Evolutionary conservation across 35 echinoderm and acorn worm species (phyloP).

Genomic region (Stichopus chloronotus): DNA sequence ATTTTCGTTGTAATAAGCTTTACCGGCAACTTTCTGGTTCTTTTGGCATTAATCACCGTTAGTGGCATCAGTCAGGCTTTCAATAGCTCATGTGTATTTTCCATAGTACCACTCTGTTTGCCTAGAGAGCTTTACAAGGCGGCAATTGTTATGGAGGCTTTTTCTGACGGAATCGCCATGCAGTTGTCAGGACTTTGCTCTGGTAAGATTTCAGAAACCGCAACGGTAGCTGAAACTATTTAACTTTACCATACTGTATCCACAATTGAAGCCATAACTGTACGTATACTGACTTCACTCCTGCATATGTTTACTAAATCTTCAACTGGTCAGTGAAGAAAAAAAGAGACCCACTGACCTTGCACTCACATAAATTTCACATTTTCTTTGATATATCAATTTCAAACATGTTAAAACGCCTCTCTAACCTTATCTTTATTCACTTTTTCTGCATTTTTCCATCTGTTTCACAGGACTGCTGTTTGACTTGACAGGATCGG

Average conservation of each 20-base stretch:
- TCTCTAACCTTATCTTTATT: background rate
- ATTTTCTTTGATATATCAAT: background rate
- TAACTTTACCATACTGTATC: background rate
- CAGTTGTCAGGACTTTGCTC: background rate
- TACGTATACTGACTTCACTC: background rate
- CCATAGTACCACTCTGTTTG: background rate
- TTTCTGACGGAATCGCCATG: background rate
- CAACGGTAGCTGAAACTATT: background rate
- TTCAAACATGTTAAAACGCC: background rate
- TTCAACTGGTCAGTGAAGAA: background rate
- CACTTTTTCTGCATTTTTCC: background rate
- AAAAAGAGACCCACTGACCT: background rate
- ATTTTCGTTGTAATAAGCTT: background rate
- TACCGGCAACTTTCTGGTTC: background rate
- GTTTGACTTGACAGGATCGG: too few relatives aligned
- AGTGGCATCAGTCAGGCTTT: background rate
- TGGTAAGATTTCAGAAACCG: background rate
- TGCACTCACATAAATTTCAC: background rate
- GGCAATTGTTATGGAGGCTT: background rate
- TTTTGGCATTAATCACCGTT: background rate
- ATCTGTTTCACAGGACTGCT: background rate
- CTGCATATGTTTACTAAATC: background rate
- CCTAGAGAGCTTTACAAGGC: background rate
- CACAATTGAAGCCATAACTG: background rate
- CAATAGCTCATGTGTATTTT: background rate